Base-by-base conservation (phyloP, 2,888 invertebrate species). In the Encarsia formosa region DNA sequence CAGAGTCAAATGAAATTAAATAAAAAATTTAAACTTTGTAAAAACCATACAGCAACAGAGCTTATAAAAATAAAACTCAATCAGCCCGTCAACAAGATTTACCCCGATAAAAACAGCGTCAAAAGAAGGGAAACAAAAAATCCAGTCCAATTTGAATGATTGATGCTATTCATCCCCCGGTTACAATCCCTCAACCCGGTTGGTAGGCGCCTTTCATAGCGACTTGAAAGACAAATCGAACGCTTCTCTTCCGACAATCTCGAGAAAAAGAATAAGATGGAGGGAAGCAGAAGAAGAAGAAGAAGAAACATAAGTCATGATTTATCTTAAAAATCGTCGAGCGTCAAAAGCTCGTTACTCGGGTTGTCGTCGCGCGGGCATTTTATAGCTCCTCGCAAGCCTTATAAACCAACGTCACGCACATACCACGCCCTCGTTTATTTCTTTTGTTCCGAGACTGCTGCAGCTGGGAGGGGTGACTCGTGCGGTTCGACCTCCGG, bases 391-490 rank as follows among this genome's bases (percentile, higher is more conserved):
- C n/a, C n/a, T n/a, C n/a, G n/a, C n/a, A n/a, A n/a, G n/a, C n/a
- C 63, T 67, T 67, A 70, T 70, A 70, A 66, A 71, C 68, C 65
- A 69, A 70, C 63, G 69, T 71, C 71, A 70, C 67, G 67, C 68
- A 68, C 70, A 70, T 65, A 66, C 66, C 60, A 61, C 61, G 59
- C 62, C 63, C 69, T 71, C 70, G 67, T 71, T 72, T 70, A 68
- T 72, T 72, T 72, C 70, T 71, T 71, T 71, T 70, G 64, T 71
- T 72, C 67, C 70, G 66, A 68, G n/a, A n/a, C n/a, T n/a, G n/a
- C n/a, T n/a, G 63, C 66, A 61, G 63, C 49, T 68, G 66, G 50
- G 43, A 70, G 69, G 70, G 69, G 69, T 64, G 63, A 34, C 18
- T 37, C 19, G n/a, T n/a, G n/a, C n/a, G n/a, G n/a, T n/a, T n/a